Evolutionary conservation across 37 sponge, comb jelly and placozoan genomes (phyloP).

Genomic region (Halichondria panicea): DNA sequence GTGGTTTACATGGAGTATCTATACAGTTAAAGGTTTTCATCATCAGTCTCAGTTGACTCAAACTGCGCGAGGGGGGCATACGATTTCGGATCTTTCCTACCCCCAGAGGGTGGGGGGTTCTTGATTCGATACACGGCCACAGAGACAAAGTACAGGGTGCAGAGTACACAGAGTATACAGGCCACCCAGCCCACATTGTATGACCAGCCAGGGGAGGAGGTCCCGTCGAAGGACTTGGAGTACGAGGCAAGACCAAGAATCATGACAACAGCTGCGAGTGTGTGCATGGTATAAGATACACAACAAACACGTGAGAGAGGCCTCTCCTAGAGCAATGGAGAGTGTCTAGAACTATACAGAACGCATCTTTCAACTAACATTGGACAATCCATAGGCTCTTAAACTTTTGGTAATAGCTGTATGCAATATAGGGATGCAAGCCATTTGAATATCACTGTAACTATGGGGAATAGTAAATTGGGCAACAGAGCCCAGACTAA

Average conservation of each 20-base stretch:
- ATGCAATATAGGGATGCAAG: no score
- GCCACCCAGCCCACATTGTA: conserved; percentile 67
- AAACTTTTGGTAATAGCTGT: no score
- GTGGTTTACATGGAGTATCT: no score
- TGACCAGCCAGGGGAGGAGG: conserved; percentile 45
- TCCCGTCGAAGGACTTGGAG: background rate
- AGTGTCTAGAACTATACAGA: background rate
- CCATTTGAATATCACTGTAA: no score
- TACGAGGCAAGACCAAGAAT: conserved; percentile 41
- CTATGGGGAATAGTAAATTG: no score
- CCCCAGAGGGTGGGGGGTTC: background rate
- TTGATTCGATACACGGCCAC: conserved; percentile 29
- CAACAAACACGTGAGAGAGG: no score
- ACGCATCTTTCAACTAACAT: no score
- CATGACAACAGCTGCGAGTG: conserved; percentile 24
- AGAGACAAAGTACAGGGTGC: conserved; percentile 39
- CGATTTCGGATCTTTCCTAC: conserved; percentile 12
- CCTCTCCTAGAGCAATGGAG: background rate
- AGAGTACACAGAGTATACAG: conserved; percentile 31
- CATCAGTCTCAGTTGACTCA: conserved; percentile 11
- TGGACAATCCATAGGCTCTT: no score
- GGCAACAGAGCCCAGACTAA: no score
- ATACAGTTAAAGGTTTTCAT: conserved; percentile 2
- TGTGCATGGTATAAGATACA: background rate
- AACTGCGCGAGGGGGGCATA: conserved; percentile 47